Percentiles rank a stretch among this genome's conserved stretches.
phyloP scores from a whole-genome alignment of 92 coral and sea anemone species.

The Parazoanthus darwini region DNA sequence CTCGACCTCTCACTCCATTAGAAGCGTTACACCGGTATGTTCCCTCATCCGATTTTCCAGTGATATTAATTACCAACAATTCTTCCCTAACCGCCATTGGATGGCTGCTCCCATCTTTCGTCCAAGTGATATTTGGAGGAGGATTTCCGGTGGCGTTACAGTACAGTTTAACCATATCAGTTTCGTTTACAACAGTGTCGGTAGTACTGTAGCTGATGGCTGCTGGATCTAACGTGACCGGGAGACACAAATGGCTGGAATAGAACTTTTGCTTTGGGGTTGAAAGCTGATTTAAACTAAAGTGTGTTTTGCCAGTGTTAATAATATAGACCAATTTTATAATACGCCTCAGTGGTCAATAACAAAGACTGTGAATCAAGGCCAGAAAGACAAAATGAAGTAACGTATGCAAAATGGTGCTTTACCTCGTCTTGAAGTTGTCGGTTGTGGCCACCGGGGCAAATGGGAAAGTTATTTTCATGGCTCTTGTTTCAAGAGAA shows the following conservation, averaged over 20 bases:
- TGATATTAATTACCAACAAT: neutral
- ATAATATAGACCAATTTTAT: too few species aligned
- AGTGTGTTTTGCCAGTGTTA: too few species aligned
- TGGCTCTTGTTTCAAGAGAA: too few species aligned
- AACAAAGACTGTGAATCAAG: too few species aligned
- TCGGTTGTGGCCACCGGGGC: too few species aligned
- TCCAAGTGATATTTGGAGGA: neutral
- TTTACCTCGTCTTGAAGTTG: too few species aligned
- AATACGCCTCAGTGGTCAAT: too few species aligned
- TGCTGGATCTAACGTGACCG: neutral
- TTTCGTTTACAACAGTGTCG: neutral
- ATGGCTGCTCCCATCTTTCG: neutral
- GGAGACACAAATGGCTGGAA: neutral
- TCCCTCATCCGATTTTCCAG: slow-evolving; percentile 1
- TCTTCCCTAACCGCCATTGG: neutral
- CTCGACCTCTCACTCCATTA: neutral
- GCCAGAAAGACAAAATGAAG: too few species aligned
- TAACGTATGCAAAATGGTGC: too few species aligned
- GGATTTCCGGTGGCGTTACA: slow-evolving; percentile 18
- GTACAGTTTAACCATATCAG: neutral
- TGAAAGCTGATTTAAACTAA: too few species aligned
- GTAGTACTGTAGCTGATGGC: neutral
- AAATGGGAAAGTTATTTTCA: too few species aligned
- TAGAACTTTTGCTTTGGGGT: too few species aligned
- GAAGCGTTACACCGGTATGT: slow-evolving; percentile 18